These are phyloP conservation scores for Epinephelus fuscoguttatus DNA, from an alignment of 2,113 vertebrate species.

Conservation along the genomic window DNA sequence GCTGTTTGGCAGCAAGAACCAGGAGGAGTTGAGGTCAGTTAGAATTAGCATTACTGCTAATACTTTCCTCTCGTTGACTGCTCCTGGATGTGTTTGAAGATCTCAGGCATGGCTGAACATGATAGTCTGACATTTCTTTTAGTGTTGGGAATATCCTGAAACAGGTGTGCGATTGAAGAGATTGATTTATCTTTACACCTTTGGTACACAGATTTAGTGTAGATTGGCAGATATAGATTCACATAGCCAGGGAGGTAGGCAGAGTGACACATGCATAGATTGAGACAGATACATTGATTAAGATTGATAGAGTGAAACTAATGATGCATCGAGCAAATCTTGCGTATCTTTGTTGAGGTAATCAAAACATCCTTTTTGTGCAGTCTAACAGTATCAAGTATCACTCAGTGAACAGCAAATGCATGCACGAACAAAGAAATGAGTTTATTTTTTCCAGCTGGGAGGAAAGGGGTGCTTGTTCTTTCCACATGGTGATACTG, in stretches of 20 bases:
- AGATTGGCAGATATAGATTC: neutral
- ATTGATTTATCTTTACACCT: neutral
- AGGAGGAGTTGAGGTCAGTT: neutral
- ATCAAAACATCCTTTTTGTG: neutral
- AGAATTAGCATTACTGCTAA: neutral
- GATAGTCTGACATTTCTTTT: neutral
- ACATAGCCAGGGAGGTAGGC: neutral
- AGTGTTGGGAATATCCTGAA: neutral
- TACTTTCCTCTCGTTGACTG: neutral
- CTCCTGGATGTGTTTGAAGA: neutral
- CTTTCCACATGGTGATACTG: conserved; percentile 12
- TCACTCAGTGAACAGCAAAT: neutral
- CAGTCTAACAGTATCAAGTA: neutral
- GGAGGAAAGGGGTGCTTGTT: neutral
- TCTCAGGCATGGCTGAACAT: neutral
- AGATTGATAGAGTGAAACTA: neutral
- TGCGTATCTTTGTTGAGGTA: no score
- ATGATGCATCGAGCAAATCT: neutral
- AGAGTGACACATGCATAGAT: neutral
- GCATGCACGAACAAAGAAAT: neutral
- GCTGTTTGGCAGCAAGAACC: neutral
- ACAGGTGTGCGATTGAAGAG: neutral
- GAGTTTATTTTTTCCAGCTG: neutral
- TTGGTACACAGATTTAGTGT: neutral
- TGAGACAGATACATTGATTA: neutral